Evolutionary conservation across 2,113 vertebrate genomes (phyloP).

Genomic region (Lagopus muta): DNA sequence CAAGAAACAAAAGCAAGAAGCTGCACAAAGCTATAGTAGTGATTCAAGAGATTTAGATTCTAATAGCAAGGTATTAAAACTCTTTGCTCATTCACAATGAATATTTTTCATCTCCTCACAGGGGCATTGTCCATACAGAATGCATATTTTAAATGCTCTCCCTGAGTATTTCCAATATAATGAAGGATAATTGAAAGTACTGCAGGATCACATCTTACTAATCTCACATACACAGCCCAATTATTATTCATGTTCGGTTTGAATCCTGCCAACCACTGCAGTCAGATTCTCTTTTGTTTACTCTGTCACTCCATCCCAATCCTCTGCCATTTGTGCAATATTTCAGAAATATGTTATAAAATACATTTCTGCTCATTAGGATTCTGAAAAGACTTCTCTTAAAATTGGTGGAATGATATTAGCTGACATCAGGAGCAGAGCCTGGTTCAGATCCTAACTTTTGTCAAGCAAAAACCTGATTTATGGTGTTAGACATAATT

Average conservation of each 20-base stretch:
- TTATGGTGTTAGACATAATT: not conserved
- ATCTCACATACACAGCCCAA: not conserved
- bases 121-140: not conserved
- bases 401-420: not conserved
- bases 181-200: slow-evolving; percentile 22
- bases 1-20: not conserved
- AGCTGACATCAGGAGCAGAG: not conserved
- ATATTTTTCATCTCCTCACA: not conserved
- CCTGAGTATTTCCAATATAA: not conserved
- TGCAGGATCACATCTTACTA: not conserved
- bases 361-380: not conserved
- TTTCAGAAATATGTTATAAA: not conserved
- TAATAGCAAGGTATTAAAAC: not conserved
- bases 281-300: slow-evolving; percentile 5
- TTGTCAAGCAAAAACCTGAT: not conserved
- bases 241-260: not conserved
- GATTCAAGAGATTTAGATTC: not conserved
- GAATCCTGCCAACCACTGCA: not conserved
- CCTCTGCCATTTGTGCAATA: not conserved
- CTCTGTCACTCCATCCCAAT: not conserved
- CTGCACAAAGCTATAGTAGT: not conserved
- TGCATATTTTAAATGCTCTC: not conserved
- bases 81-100: not conserved
- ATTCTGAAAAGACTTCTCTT: not conserved
- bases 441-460: not conserved